phyloP scores from a whole-genome alignment of 1,140 invertebrate genomes.

The Platorchestia sp. region DNA sequence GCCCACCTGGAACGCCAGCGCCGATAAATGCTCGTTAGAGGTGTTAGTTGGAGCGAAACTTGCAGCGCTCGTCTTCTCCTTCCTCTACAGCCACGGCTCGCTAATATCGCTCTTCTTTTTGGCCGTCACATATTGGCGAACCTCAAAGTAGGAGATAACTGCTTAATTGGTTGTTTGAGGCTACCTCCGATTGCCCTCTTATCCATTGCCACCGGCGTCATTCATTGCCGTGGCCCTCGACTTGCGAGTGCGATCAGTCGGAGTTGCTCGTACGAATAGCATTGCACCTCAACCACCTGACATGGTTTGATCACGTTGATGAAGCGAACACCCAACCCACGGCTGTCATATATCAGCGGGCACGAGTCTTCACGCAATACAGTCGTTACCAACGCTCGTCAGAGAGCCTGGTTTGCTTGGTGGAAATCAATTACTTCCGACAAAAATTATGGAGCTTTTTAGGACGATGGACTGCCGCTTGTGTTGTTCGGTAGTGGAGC shows the following conservation, averaged over 20 bases:
- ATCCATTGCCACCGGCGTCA: constrained; percentile 11
- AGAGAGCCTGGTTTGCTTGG: constrained; percentile 11
- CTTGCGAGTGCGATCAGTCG: neutral
- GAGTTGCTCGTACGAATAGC: neutral
- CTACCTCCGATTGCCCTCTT: constrained; percentile 42
- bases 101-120: constrained; percentile 43
- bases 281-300: neutral
- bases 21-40: neutral
- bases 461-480: constrained; percentile 25
- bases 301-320: neutral
- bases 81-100: neutral
- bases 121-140: neutral
- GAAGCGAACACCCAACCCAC: neutral
- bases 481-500: constrained; percentile 42
- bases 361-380: constrained; percentile 36
- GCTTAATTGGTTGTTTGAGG: constrained; percentile 50
- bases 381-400: constrained; percentile 39
- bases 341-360: constrained; percentile 6
- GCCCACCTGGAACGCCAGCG: neutral
- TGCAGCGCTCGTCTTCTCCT: neutral
- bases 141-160: constrained; percentile 55
- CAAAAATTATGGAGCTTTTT: constrained; percentile 43
- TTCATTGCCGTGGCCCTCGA: neutral
- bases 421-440: constrained; percentile 36
- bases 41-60: neutral